Percentiles rank a stretch among this genome's conserved stretches.
Evolutionary conservation across 2,888 invertebrate genomes (phyloP).

Genomic region (Brachynemurus nebulosus): DNA sequence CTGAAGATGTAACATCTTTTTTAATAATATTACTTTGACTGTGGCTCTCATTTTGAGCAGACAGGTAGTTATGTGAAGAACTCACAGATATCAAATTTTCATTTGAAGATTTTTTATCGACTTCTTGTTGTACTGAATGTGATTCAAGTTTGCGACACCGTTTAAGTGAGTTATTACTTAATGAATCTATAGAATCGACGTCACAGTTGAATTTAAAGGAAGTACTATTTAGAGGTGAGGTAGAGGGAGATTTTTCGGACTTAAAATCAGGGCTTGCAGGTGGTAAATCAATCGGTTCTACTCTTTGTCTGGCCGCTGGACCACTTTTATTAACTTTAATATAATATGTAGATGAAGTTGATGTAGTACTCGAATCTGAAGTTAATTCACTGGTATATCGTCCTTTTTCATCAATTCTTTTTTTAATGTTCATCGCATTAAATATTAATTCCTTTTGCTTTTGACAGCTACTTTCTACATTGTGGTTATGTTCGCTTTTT

Average conservation of each 20-base stretch:
- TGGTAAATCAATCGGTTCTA: conserved; percentile 40
- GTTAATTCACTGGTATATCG: conserved; percentile 38
- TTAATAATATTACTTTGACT: conserved; percentile 1
- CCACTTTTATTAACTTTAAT: conserved; percentile 29
- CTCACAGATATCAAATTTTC: not conserved
- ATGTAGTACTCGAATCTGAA: conserved; percentile 23
- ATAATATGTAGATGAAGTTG: conserved; percentile 21
- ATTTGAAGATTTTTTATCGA: not conserved
- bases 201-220: too few relatives aligned
- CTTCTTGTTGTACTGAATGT: too few relatives aligned
- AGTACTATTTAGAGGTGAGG: not conserved
- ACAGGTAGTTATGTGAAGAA: too few relatives aligned
- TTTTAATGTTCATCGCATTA: conserved; percentile 33
- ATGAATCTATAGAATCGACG: too few relatives aligned
- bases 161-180: too few relatives aligned
- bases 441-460: conserved; percentile 29
- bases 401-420: conserved; percentile 37
- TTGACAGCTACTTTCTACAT: not conserved
- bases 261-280: conserved; percentile 26
- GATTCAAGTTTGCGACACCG: not conserved
- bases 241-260: not conserved
- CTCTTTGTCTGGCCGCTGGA: conserved; percentile 39
- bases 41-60: too few relatives aligned
- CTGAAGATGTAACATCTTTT: not conserved
- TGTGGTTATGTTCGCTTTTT: conserved; percentile 21